Percentiles rank a stretch among this genome's conserved stretches.
These are phyloP conservation scores for Microcebus murinus DNA, from an alignment of 2,113 vertebrate genomes.

Conservation along the genomic window DNA sequence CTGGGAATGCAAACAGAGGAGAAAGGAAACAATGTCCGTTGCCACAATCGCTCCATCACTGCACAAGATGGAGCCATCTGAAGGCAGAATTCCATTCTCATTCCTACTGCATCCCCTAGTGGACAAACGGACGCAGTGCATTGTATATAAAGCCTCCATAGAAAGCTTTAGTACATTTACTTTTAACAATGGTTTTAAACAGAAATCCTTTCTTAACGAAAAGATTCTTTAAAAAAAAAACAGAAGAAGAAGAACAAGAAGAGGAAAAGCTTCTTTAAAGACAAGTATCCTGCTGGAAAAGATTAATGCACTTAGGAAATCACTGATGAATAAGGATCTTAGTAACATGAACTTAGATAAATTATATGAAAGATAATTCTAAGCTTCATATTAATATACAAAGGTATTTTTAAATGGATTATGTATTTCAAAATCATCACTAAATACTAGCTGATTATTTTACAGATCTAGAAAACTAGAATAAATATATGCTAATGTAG, in stretches of 20 bases:
- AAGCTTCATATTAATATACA: background rate
- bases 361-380: background rate
- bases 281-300: constrained; percentile 4
- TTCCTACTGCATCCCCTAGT: constrained; percentile 53
- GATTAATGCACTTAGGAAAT: background rate
- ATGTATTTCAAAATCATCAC: background rate
- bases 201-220: constrained; percentile 20
- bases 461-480: background rate
- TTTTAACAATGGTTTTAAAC: background rate
- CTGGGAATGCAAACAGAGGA: constrained; percentile 36
- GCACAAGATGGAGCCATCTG: fast-evolving
- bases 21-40: background rate
- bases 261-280: background rate
- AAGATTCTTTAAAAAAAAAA: background rate
- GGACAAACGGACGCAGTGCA: background rate
- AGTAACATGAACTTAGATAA: background rate
- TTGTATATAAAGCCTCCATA: background rate
- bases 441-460: background rate
- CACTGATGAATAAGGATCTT: background rate
- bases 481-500: background rate
- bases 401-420: constrained; percentile 4
- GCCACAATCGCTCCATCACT: background rate
- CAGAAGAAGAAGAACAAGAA: background rate
- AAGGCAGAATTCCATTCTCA: background rate
- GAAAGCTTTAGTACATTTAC: background rate